Evolutionary conservation across 2,888 invertebrate species (phyloP).

Genomic region (Diabrotica balteata): DNA sequence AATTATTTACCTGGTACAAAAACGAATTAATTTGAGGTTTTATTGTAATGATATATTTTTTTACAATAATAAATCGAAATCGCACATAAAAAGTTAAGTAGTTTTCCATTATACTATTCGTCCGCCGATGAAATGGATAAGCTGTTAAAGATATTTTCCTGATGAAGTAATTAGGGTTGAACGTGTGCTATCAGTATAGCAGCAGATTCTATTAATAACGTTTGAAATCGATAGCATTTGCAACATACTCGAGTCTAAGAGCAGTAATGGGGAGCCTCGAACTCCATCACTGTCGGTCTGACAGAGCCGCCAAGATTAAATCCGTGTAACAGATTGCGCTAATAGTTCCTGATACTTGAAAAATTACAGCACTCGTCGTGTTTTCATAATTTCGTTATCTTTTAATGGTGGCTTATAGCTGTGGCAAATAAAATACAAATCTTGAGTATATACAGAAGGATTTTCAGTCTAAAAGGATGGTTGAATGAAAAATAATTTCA

Average conservation of each 20-base stretch:
- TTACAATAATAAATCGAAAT: too few relatives aligned
- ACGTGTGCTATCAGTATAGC: slow-evolving; percentile 19
- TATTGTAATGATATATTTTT: too few relatives aligned
- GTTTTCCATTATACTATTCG: too few relatives aligned
- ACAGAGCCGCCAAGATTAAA: slow-evolving; percentile 45
- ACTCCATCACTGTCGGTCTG: slow-evolving; percentile 47
- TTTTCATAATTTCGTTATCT: slow-evolving; percentile 9
- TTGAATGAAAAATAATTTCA: too few relatives aligned
- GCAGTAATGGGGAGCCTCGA: slow-evolving; percentile 42
- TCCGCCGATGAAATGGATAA: too few relatives aligned
- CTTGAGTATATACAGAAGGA: not conserved
- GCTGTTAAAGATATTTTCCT: not conserved
- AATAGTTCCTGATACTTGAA: slow-evolving; percentile 41
- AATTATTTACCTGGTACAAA: too few relatives aligned
- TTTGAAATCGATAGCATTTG: slow-evolving; percentile 39
- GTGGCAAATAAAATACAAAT: not conserved
- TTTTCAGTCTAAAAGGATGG: too few relatives aligned
- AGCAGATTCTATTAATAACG: slow-evolving; percentile 40
- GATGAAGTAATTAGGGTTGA: slow-evolving; percentile 22
- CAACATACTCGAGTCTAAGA: slow-evolving; percentile 36
- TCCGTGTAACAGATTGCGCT: slow-evolving; percentile 46
- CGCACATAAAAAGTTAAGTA: too few relatives aligned
- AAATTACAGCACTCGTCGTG: slow-evolving; percentile 13
- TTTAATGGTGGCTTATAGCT: not conserved
- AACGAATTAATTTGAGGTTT: too few relatives aligned